A percentile compares a stretch with the other conserved stretches of the same genome.
phyloP scores from a whole-genome alignment of 53 echinoderm and acorn worm genomes.

The Pentamera pediparva region DNA sequence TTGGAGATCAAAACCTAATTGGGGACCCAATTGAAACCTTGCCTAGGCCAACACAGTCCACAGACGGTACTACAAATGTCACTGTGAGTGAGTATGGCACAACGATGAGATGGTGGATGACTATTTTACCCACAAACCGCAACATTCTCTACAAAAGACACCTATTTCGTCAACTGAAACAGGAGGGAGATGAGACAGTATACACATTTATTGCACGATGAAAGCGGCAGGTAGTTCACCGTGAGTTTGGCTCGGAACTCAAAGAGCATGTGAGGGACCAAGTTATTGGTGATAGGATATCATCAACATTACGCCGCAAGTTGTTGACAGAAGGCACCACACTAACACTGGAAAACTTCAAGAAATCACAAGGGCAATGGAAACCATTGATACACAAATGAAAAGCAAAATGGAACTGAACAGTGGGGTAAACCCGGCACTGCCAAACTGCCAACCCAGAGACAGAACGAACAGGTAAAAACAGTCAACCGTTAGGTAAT shows the following conservation, averaged over 20 bases:
- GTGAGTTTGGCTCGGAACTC: slow-evolving; percentile 1
- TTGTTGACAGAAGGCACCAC: slow-evolving; percentile 31
- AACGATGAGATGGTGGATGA: too few species aligned
- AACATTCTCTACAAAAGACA: slow-evolving; percentile 19
- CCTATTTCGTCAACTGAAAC: slow-evolving; percentile 11
- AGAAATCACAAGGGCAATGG: too few species aligned
- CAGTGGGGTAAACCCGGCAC: too few species aligned
- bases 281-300: slow-evolving; percentile 51
- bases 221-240: slow-evolving; percentile 6
- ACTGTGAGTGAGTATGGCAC: too few species aligned
- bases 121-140: too few species aligned
- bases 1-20: too few species aligned
- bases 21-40: too few species aligned
- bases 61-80: too few species aligned
- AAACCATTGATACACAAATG: slow-evolving; percentile 27
- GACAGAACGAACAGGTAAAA: too few species aligned
- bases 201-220: slow-evolving; percentile 24
- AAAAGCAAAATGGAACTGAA: not conserved
- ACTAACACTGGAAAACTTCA: slow-evolving; percentile 17
- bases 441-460: too few species aligned
- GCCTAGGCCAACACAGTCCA: too few species aligned
- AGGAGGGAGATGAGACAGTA: slow-evolving; percentile 23
- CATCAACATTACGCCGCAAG: slow-evolving; percentile 27
- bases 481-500: too few species aligned
- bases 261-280: slow-evolving; percentile 36